These are phyloP conservation scores for Heterocephalus glaber DNA, from an alignment of 2,113 vertebrate genomes.

Conservation along the genomic window DNA sequence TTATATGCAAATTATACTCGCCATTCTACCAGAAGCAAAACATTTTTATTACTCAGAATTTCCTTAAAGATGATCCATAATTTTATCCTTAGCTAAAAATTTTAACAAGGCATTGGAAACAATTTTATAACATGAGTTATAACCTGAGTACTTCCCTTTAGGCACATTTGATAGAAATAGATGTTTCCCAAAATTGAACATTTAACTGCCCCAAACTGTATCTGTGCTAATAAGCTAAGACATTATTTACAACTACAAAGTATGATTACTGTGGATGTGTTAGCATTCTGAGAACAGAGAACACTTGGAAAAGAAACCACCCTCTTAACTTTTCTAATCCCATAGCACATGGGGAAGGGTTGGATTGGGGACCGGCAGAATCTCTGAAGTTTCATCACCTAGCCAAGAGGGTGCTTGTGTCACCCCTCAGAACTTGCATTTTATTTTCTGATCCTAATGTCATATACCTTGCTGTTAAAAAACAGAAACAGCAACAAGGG, in stretches of 20 bases:
- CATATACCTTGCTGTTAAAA: background rate
- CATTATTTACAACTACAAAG: background rate
- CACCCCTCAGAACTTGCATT: background rate
- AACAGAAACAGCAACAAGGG: background rate
- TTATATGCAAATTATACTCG: background rate
- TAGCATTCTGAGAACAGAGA: background rate
- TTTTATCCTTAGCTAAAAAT: background rate
- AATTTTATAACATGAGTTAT: background rate
- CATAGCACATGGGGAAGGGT: accelerated
- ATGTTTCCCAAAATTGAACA: background rate
- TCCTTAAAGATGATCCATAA: background rate
- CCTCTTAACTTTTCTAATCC: background rate
- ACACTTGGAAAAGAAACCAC: background rate
- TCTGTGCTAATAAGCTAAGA: background rate
- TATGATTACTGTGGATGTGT: background rate
- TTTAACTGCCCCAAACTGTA: background rate
- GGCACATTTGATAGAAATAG: background rate
- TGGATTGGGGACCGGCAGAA: accelerated
- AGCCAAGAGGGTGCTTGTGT: background rate
- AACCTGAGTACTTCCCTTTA: background rate
- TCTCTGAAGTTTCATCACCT: too few relatives aligned
- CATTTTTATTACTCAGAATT: conserved; percentile 32
- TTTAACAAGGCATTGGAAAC: background rate
- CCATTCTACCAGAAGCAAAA: background rate
- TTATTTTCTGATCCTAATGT: background rate